Conservation (phyloP, 2,888 invertebrate genomes). For the Cantharis rustica region DNA sequence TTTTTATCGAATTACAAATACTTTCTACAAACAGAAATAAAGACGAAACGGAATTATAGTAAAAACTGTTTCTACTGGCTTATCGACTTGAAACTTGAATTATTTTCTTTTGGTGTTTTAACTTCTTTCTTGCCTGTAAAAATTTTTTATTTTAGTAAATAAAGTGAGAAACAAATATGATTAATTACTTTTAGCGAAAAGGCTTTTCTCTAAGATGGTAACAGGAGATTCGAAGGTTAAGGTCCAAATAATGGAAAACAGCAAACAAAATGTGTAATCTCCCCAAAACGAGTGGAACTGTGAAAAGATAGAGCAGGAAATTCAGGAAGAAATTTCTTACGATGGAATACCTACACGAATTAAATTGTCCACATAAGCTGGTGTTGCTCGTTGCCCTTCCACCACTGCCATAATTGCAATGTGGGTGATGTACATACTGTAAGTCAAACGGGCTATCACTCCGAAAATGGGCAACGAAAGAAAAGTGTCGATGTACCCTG, state of each 20-base stretch:
- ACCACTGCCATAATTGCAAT: conserved; percentile 47
- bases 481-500: conserved; percentile 61
- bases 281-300: conserved; percentile 56
- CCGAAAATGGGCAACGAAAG: conserved; percentile 59
- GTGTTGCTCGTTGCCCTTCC: conserved; percentile 35
- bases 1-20: conserved; percentile 65
- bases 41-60: conserved; percentile 36
- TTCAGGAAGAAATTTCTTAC: too few relatives aligned
- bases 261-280: conserved; percentile 53
- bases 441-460: conserved; percentile 60
- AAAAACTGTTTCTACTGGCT: background rate
- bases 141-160: conserved; percentile 5
- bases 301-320: conserved; percentile 18
- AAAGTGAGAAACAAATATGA: background rate
- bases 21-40: conserved; percentile 34
- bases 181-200: conserved; percentile 19
- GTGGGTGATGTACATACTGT: conserved; percentile 62
- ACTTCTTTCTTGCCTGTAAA: background rate
- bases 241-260: conserved; percentile 53
- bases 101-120: background rate
- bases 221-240: conserved; percentile 59
- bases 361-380: conserved; percentile 40
- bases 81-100: background rate
- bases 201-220: conserved; percentile 54
- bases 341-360: conserved; percentile 38